A percentile compares a stretch with the other conserved stretches of the same genome.
Evolutionary conservation across 2,113 vertebrate genomes (phyloP).

Genomic region (Neogobius melanostomus): DNA sequence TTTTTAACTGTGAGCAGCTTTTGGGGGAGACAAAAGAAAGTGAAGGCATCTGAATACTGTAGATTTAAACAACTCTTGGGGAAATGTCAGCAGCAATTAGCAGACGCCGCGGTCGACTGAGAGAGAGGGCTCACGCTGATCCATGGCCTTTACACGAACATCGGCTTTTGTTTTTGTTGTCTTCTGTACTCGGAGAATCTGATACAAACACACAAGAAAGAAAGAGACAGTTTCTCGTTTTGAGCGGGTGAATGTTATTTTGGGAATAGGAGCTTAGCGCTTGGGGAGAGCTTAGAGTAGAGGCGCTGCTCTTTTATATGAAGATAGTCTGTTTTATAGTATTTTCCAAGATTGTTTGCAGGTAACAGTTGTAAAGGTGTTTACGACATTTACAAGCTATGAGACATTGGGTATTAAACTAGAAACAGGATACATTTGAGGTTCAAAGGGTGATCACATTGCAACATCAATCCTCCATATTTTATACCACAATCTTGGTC

Average conservation of each 20-base stretch:
- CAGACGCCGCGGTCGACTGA: constrained; percentile 55
- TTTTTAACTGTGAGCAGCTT: constrained; percentile 56
- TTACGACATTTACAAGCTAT: neutral
- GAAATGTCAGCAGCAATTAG: constrained; percentile 83
- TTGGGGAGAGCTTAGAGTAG: neutral
- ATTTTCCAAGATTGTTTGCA: neutral
- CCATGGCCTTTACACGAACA: constrained; percentile 54
- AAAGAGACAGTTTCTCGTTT: neutral
- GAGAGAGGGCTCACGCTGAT: constrained; percentile 74
- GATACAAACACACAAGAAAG: constrained; percentile 14
- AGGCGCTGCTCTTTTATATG: neutral
- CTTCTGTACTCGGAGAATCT: constrained; percentile 29
- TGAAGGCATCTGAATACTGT: constrained; percentile 62
- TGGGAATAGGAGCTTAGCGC: neutral
- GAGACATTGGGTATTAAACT: neutral
- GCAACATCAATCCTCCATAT: no score
- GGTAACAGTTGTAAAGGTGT: neutral
- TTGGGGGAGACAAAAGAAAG: constrained; percentile 63
- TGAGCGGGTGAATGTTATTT: neutral
- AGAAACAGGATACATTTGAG: neutral
- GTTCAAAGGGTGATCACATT: no score
- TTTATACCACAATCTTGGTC: neutral
- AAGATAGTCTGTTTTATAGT: no score
- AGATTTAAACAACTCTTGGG: constrained; percentile 64
- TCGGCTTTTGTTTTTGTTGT: constrained; percentile 58